These are phyloP conservation scores for Morus bassanus DNA, from an alignment of 2,797 vertebrate species.

Conservation along the genomic window DNA sequence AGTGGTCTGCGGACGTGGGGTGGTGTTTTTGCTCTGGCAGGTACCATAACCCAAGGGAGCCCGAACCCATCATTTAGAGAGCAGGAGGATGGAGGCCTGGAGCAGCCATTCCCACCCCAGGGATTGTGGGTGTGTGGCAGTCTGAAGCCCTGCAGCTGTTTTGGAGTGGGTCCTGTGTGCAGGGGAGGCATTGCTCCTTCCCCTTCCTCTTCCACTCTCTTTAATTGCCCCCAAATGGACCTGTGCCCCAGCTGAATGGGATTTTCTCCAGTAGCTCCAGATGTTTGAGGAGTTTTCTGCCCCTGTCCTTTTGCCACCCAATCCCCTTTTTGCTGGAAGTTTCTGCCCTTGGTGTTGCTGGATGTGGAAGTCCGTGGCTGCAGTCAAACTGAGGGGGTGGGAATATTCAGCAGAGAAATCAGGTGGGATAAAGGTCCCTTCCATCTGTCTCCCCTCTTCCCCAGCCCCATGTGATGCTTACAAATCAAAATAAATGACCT, in stretches of 20 bases:
- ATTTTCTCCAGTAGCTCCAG: background rate
- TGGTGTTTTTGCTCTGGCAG: background rate
- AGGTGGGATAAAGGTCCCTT: background rate
- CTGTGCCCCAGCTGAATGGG: background rate
- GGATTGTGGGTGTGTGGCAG: fast-evolving
- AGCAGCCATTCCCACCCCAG: background rate
- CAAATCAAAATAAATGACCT: background rate
- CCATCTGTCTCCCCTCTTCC: background rate
- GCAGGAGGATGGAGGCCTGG: background rate
- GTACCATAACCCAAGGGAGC: background rate
- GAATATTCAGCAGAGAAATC: background rate
- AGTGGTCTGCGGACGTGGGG: fast-evolving
- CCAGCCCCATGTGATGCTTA: background rate
- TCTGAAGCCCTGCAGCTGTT: background rate
- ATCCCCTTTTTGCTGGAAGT: background rate
- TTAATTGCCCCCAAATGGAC: background rate
- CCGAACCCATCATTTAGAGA: background rate
- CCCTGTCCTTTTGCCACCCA: background rate
- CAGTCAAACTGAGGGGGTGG: background rate
- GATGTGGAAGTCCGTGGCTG: background rate
- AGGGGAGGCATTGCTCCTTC: background rate
- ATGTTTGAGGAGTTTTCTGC: background rate
- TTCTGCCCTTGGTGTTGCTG: background rate
- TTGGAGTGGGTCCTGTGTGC: background rate
- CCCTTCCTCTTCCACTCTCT: background rate